Evolutionary conservation across 1,140 invertebrate genomes (phyloP).

Genomic region (Zaprionus lachaisei): DNA sequence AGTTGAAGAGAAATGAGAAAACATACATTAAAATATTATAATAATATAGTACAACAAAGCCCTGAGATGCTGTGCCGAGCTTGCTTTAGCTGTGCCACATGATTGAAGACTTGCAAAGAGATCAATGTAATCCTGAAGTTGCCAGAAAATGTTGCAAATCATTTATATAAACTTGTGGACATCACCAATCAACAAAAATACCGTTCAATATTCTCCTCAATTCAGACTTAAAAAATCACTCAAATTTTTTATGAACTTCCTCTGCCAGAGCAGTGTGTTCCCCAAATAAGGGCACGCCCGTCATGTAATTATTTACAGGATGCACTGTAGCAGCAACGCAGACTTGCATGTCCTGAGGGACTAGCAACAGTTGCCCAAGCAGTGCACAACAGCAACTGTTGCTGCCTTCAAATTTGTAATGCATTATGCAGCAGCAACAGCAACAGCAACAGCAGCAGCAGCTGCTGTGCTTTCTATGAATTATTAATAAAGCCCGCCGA

Average conservation of each 20-base stretch:
- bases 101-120: too few relatives aligned
- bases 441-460: conserved; percentile 59
- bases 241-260: background rate
- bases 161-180: too few relatives aligned
- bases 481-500: conserved; percentile 66
- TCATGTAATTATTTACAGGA: conserved; percentile 39
- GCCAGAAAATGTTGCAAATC: too few relatives aligned
- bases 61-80: too few relatives aligned
- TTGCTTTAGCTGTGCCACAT: too few relatives aligned
- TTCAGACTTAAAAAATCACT: background rate
- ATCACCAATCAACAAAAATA: background rate
- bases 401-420: conserved; percentile 71
- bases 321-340: conserved; percentile 9
- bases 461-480: conserved; percentile 62
- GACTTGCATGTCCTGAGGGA: conserved; percentile 60
- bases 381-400: background rate
- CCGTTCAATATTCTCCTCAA: background rate
- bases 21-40: too few relatives aligned
- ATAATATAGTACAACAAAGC: too few relatives aligned
- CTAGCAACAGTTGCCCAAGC: conserved; percentile 33
- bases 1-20: too few relatives aligned
- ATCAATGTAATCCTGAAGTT: too few relatives aligned
- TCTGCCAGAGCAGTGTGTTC: background rate
- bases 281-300: conserved; percentile 49
- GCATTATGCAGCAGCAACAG: conserved; percentile 72